Evolutionary conservation across 35 echinoderm and acorn worm genomes (phyloP).

Genomic region (Patiria miniata): DNA sequence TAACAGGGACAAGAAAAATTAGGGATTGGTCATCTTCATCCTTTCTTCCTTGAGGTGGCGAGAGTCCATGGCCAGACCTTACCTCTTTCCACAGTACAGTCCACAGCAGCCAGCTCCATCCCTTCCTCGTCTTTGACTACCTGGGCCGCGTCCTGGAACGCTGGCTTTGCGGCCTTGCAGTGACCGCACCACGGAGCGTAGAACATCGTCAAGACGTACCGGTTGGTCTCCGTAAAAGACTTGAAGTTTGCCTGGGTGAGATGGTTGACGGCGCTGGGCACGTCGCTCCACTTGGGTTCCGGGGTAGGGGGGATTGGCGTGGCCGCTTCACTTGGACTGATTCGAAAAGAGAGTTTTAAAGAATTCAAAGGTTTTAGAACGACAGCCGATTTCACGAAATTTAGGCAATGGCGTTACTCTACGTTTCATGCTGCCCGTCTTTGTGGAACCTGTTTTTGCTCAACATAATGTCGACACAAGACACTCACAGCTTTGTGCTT

Average conservation of each 20-base stretch:
- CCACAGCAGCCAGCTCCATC: constrained; percentile 76
- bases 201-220: constrained; percentile 89
- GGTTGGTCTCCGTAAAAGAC: constrained; percentile 49
- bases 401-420: too few relatives aligned
- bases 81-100: constrained; percentile 86
- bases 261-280: constrained; percentile 74
- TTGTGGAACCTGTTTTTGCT: too few relatives aligned
- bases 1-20: too few relatives aligned
- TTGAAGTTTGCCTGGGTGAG: constrained; percentile 70
- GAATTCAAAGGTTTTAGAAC: neutral
- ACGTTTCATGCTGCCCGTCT: too few relatives aligned
- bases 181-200: constrained; percentile 97
- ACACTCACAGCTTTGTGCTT: too few relatives aligned
- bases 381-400: too few relatives aligned
- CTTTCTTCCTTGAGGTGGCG: too few relatives aligned
- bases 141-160: constrained; percentile 71
- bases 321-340: neutral
- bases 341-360: neutral
- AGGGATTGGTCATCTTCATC: too few relatives aligned
- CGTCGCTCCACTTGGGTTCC: constrained; percentile 82
- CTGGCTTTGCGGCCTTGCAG: constrained; percentile 87
- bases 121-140: constrained; percentile 54
- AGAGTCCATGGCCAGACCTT: constrained; percentile 9
- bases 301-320: constrained; percentile 50
- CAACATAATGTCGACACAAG: too few relatives aligned